Percentiles rank a stretch among this genome's conserved stretches.
Conservation (phyloP, 2,888 invertebrate species). For the Agelastica alni region DNA sequence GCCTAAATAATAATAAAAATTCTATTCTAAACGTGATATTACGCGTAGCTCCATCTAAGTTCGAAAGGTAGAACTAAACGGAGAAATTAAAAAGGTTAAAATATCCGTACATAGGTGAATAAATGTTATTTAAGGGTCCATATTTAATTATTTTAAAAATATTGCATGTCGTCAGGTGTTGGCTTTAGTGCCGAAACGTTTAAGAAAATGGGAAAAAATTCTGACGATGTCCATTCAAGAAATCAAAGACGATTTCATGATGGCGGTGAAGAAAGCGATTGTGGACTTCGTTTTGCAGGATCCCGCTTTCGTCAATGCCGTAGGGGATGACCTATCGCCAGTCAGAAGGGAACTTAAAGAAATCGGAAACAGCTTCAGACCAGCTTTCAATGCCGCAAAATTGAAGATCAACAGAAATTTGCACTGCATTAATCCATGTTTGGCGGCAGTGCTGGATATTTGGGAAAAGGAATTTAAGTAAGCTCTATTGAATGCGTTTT, state of each 20-base stretch:
- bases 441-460: slow-evolving; percentile 76
- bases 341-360: slow-evolving; percentile 64
- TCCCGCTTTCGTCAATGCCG: slow-evolving; percentile 63
- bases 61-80: too few species aligned
- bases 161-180: too few species aligned
- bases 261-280: slow-evolving; percentile 88
- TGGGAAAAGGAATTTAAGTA: slow-evolving; percentile 63
- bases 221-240: slow-evolving; percentile 71
- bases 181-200: slow-evolving; percentile 64
- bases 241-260: slow-evolving; percentile 82
- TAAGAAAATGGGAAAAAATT: slow-evolving; percentile 66
- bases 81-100: too few species aligned
- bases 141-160: too few species aligned
- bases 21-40: too few species aligned
- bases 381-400: slow-evolving; percentile 55
- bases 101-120: too few species aligned
- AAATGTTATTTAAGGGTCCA: neutral
- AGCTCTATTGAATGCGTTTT: too few species aligned
- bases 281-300: slow-evolving; percentile 90
- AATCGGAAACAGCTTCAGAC: slow-evolving; percentile 71
- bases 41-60: too few species aligned
- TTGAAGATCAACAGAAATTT: slow-evolving; percentile 65
- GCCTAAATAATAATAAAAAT: too few species aligned
- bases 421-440: slow-evolving; percentile 79
- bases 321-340: slow-evolving; percentile 60